Conservation (phyloP, 2,113 vertebrate genomes). For the Garra rufa region DNA sequence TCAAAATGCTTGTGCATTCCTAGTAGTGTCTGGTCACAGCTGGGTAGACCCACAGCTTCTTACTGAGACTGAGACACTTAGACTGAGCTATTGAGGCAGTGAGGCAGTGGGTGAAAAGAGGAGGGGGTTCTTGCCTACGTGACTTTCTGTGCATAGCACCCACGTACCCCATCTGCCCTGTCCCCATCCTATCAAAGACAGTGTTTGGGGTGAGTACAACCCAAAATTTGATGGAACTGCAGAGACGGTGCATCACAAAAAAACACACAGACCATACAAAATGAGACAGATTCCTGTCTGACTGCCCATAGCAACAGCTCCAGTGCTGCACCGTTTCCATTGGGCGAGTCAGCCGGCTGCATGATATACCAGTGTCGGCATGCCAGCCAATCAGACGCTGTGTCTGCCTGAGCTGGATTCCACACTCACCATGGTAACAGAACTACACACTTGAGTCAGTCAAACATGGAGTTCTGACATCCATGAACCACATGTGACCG, state of each 20-base stretch:
- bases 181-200: conserved; percentile 31
- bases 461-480: conserved; percentile 57
- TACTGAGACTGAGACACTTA: conserved; percentile 60
- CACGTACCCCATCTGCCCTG: conserved; percentile 36
- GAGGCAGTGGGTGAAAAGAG: conserved; percentile 44
- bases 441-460: conserved; percentile 57
- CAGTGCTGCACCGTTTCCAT: conserved; percentile 62
- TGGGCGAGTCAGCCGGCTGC: conserved; percentile 63
- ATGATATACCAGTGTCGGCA: conserved; percentile 62
- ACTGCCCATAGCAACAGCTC: conserved; percentile 79
- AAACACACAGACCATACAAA: conserved; percentile 17
- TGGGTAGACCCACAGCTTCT: conserved; percentile 50
- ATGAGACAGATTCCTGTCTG: conserved; percentile 52
- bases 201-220: conserved; percentile 10
- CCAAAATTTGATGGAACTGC: conserved; percentile 8
- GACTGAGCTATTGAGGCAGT: conserved; percentile 57
- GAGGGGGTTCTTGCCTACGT: conserved; percentile 64
- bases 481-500: conserved; percentile 33
- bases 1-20: conserved; percentile 13
- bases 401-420: conserved; percentile 67
- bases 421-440: conserved; percentile 62
- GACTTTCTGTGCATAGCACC: conserved; percentile 59
- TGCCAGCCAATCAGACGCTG: conserved; percentile 72
- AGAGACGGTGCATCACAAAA: conserved; percentile 26
- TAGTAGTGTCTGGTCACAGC: conserved; percentile 48